Evolutionary conservation across 2,888 invertebrate species (phyloP).

Genomic region (Oithona nana): DNA sequence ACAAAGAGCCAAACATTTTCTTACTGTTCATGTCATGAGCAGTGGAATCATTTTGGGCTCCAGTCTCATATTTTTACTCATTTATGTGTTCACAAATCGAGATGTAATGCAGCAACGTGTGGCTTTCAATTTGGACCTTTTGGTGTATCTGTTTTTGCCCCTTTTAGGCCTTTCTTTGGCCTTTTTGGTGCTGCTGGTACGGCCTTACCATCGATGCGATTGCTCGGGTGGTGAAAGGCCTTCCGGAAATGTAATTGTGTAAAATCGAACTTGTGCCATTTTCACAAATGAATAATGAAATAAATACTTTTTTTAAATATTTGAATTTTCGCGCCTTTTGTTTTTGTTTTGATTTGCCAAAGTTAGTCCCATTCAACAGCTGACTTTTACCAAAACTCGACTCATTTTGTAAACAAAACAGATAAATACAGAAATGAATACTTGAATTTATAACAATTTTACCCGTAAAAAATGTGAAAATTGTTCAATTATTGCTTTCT

Average conservation of each 20-base stretch:
- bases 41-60: conserved; percentile 6
- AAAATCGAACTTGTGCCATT: too few species aligned
- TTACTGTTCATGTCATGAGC: conserved; percentile 4
- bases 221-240: conserved; percentile 2
- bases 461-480: too few species aligned
- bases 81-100: not conserved
- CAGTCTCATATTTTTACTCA: not conserved
- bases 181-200: not conserved
- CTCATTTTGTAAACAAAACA: too few species aligned
- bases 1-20: not conserved
- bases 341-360: too few species aligned
- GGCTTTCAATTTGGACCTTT: not conserved
- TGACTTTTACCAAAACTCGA: too few species aligned
- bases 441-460: too few species aligned
- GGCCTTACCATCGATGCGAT: conserved; percentile 12
- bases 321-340: too few species aligned
- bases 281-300: too few species aligned
- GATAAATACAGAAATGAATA: too few species aligned
- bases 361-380: too few species aligned
- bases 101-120: not conserved
- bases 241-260: not conserved
- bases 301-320: too few species aligned
- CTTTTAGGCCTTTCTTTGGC: conserved; percentile 7
- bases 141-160: conserved; percentile 1
- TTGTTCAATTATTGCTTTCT: too few species aligned